phyloP scores from a whole-genome alignment of 2,797 vertebrate genomes.

The Balearica regulorum region DNA sequence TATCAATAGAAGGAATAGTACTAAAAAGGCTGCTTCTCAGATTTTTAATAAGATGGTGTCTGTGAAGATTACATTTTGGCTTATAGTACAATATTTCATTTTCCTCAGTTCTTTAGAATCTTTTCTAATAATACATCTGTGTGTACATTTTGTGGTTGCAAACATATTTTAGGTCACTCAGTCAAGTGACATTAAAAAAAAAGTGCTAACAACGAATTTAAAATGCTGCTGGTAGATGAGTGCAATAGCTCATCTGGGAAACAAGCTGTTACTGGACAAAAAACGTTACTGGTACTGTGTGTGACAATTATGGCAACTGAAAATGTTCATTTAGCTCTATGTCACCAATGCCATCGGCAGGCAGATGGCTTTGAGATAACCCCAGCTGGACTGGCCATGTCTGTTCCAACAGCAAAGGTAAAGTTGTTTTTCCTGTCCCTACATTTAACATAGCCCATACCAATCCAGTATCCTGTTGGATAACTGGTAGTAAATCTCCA shows the following conservation, averaged over 20 bases:
- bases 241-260: background rate
- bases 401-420: background rate
- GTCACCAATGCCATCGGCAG: background rate
- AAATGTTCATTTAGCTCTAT: background rate
- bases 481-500: background rate
- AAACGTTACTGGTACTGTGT: background rate
- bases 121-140: background rate
- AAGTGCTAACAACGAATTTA: background rate
- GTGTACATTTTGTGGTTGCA: background rate
- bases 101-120: background rate
- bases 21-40: constrained; percentile 21
- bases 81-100: constrained; percentile 41
- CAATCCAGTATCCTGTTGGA: background rate
- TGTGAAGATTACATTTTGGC: constrained; percentile 46
- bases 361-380: background rate
- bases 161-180: constrained; percentile 17
- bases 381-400: background rate
- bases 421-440: background rate
- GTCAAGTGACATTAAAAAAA: background rate
- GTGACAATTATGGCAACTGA: background rate
- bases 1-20: background rate
- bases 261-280: background rate
- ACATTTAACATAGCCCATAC: background rate
- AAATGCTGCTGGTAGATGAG: background rate
- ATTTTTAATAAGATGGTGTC: constrained; percentile 53